phyloP scores from a whole-genome alignment of 2,113 vertebrate species.

The Tragulus kanchil region DNA sequence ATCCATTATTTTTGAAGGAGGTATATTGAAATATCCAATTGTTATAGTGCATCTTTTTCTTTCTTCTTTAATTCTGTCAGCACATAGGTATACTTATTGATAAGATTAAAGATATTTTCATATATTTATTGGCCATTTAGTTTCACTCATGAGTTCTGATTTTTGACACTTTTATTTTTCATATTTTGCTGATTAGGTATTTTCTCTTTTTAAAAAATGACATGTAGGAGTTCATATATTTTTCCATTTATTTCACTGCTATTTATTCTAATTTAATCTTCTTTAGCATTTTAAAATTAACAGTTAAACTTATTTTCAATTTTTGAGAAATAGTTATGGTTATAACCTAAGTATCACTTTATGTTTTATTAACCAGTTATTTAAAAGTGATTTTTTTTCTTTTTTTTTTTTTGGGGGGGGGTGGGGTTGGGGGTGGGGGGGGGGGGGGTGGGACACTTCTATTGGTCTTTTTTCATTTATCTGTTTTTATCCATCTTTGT shows the following conservation, averaged over 20 bases:
- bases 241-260: neutral
- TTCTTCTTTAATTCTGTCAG: neutral
- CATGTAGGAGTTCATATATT: neutral
- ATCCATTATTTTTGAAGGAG: neutral
- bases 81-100: no score
- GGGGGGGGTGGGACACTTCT: no score
- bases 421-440: no score
- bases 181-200: neutral
- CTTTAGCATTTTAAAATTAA: neutral
- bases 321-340: neutral
- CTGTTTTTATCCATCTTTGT: no score
- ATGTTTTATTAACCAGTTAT: neutral
- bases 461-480: no score
- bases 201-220: neutral
- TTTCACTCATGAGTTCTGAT: neutral
- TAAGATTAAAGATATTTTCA: neutral
- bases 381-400: neutral
- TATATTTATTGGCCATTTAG: neutral
- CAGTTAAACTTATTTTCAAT: neutral
- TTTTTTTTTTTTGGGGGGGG: no score
- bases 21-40: neutral
- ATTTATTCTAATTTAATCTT: neutral
- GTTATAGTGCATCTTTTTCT: neutral
- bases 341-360: neutral
- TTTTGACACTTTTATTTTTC: constrained; percentile 19